phyloP scores from a whole-genome alignment of 2,113 vertebrate species.

The Solea senegalensis region DNA sequence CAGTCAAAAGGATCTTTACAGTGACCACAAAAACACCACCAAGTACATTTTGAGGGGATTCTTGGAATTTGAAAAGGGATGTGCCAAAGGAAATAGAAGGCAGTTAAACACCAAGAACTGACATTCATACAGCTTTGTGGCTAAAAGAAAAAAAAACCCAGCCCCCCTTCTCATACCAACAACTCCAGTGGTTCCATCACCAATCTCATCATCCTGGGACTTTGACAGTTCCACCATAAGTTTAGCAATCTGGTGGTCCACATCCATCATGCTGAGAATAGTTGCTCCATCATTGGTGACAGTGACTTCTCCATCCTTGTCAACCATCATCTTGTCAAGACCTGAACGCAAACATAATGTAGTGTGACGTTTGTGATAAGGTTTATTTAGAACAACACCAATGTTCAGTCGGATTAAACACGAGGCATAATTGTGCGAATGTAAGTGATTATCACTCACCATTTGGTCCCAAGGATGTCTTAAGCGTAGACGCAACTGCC shows the following conservation, averaged over 20 bases:
- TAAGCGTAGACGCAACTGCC: conserved; percentile 94
- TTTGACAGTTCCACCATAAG: conserved; percentile 98
- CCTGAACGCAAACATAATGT: conserved; percentile 73
- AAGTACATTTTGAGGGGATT: too few species aligned
- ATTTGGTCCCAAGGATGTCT: conserved; percentile 95
- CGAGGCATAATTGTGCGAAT: too few species aligned
- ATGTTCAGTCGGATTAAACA: neutral
- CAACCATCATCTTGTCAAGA: conserved; percentile 99
- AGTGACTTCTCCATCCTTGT: conserved; percentile 96
- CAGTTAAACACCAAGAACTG: neutral
- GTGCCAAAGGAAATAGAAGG: too few species aligned
- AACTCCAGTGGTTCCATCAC: conserved; percentile 98
- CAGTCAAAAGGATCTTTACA: too few species aligned
- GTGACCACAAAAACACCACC: too few species aligned
- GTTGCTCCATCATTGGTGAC: conserved; percentile 99
- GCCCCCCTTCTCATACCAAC: conserved; percentile 85
- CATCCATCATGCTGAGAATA: conserved; percentile 98
- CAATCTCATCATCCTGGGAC: conserved; percentile 98
- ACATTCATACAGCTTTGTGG: neutral
- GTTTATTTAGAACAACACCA: neutral
- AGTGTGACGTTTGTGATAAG: neutral
- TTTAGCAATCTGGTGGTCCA: conserved; percentile 98
- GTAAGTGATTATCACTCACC: conserved; percentile 77
- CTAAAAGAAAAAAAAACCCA: neutral
- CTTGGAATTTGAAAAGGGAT: too few species aligned